These are phyloP conservation scores for Galeopterus variegatus DNA, from an alignment of 2,113 vertebrate species.

Conservation along the genomic window DNA sequence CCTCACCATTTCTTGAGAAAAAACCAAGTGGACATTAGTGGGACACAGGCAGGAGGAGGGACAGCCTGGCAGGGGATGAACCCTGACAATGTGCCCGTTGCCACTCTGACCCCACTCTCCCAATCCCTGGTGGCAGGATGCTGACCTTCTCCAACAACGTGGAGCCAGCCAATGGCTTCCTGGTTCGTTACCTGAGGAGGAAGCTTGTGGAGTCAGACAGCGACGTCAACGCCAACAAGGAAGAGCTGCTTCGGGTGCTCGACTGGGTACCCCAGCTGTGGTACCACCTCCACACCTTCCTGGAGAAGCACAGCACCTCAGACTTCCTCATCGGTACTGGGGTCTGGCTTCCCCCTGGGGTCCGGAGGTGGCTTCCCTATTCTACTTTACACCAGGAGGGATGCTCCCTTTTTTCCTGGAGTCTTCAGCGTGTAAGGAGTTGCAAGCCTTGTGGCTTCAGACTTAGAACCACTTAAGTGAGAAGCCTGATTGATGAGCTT, in stretches of 20 bases:
- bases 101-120: not conserved
- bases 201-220: conserved; percentile 95
- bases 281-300: conserved; percentile 98
- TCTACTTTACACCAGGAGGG: too few species aligned
- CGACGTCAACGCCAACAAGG: conserved; percentile 89
- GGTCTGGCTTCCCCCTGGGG: not conserved
- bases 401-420: not conserved
- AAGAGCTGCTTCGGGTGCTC: conserved; percentile 93
- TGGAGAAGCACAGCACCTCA: conserved; percentile 98
- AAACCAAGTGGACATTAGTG: not conserved
- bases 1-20: not conserved
- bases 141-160: conserved; percentile 98
- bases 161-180: conserved; percentile 97
- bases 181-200: conserved; percentile 95
- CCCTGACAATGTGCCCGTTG: not conserved
- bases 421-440: not conserved
- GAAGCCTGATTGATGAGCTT: not conserved
- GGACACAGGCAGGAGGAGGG: not conserved
- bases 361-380: not conserved
- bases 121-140: conserved; percentile 91
- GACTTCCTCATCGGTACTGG: conserved; percentile 97
- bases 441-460: not conserved
- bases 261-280: conserved; percentile 99
- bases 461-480: not conserved
- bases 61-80: not conserved